These are phyloP conservation scores for Uloborus plumipes DNA, from an alignment of 2,888 invertebrate species.

Conservation along the genomic window DNA sequence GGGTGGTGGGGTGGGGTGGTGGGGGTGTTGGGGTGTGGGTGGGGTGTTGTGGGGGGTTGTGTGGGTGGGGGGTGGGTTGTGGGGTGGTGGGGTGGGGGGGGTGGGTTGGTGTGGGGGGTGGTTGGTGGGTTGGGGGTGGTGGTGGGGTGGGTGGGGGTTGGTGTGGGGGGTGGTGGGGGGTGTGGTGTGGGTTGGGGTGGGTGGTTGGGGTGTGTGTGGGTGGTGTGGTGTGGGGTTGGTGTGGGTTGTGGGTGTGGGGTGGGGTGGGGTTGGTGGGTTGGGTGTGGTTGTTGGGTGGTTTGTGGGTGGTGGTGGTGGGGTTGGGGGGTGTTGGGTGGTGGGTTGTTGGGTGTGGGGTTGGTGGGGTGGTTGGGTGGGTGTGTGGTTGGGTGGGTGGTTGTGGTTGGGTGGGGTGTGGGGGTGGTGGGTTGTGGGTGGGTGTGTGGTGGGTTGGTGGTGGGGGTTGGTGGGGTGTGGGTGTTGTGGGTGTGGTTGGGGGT, in stretches of 20 bases:
- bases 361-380: background rate
- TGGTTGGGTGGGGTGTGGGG: no score
- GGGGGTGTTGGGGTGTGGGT: no score
- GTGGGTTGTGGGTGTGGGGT: background rate
- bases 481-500: no score
- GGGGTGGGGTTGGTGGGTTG: background rate
- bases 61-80: no score
- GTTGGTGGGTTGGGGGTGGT: background rate
- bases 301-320: background rate
- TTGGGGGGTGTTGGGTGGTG: background rate
- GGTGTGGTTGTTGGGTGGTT: background rate
- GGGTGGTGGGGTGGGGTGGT: no score
- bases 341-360: background rate
- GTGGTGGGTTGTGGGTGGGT: no score
- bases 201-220: background rate
- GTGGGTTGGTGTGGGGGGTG: no score
- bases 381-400: no score
- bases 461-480: no score
- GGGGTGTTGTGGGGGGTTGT: no score
- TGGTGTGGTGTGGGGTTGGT: background rate
- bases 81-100: no score
- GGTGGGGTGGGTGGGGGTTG: background rate
- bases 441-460: no score
- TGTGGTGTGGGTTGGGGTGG: background rate
- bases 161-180: background rate